A percentile compares a stretch with the other conserved stretches of the same genome.
Evolutionary conservation across 2,113 vertebrate genomes (phyloP).

Genomic region (Scalopus aquaticus): DNA sequence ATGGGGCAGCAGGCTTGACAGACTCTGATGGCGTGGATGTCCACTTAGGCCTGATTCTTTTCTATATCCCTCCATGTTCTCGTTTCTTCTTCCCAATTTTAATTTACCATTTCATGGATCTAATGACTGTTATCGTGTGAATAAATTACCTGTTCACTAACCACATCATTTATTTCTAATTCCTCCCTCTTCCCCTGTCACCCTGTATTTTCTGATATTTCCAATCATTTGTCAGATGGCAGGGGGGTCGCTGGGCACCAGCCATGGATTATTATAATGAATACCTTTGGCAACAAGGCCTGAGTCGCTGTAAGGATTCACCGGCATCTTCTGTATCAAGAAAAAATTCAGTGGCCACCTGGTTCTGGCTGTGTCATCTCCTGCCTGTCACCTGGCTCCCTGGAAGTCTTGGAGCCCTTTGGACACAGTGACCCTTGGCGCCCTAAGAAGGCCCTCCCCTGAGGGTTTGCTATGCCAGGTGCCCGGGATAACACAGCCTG

Average conservation of each 20-base stretch:
- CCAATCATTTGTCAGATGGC: not conserved
- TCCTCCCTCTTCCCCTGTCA: not conserved
- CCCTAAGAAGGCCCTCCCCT: not conserved
- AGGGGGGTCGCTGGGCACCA: not conserved
- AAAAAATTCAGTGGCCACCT: no score
- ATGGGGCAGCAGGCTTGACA: rapidly evolving
- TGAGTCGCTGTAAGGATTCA: not conserved
- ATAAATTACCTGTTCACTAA: not conserved
- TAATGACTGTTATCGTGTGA: not conserved
- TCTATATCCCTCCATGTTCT: not conserved
- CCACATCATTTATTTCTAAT: not conserved
- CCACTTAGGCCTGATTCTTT: not conserved
- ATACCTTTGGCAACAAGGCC: not conserved
- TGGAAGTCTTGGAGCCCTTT: not conserved
- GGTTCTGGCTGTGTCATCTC: no score
- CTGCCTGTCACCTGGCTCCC: not conserved
- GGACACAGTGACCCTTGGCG: no score
- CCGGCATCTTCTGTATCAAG: not conserved
- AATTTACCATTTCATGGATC: not conserved
- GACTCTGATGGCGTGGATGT: not conserved
- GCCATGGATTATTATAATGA: not conserved
- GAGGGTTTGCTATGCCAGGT: not conserved
- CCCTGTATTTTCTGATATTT: not conserved
- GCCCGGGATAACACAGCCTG: not conserved
- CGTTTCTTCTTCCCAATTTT: not conserved